phyloP scores from a whole-genome alignment of 64 coral and sea anemone genomes.

The Platygyra sinensis region DNA sequence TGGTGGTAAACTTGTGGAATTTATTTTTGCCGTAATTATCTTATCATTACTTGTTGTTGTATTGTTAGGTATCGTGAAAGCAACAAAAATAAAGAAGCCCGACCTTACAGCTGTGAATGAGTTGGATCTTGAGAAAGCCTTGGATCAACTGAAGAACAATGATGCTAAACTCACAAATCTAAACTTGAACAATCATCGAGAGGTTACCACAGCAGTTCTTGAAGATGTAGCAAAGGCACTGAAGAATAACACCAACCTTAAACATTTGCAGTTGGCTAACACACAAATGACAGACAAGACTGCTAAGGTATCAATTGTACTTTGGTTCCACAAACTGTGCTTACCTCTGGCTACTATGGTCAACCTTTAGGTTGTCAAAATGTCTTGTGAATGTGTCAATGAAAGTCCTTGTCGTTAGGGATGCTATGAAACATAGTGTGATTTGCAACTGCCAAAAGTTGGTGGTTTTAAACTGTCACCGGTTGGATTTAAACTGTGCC shows the following conservation, averaged over 20 bases:
- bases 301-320: constrained; percentile 55
- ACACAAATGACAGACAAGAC: constrained; percentile 78
- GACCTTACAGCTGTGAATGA: constrained; percentile 95
- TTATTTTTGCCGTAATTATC: not conserved
- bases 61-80: constrained; percentile 82
- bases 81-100: constrained; percentile 77
- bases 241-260: constrained; percentile 64
- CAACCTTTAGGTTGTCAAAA: no score
- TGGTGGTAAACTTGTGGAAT: no score
- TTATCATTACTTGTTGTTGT: not conserved
- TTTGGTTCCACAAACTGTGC: not conserved
- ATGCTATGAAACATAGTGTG: no score
- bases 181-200: constrained; percentile 93
- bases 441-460: no score
- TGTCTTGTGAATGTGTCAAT: no score
- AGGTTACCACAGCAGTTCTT: constrained; percentile 72
- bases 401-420: no score
- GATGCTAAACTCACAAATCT: constrained; percentile 75
- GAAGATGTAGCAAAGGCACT: constrained; percentile 74
- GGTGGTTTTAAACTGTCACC: no score
- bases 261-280: constrained; percentile 78
- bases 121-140: constrained; percentile 82
- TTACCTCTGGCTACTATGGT: not conserved
- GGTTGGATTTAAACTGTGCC: no score
- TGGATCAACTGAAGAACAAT: constrained; percentile 82